Conservation (phyloP, 2,797 vertebrate genomes). For the Telmatherina bonti region DNA sequence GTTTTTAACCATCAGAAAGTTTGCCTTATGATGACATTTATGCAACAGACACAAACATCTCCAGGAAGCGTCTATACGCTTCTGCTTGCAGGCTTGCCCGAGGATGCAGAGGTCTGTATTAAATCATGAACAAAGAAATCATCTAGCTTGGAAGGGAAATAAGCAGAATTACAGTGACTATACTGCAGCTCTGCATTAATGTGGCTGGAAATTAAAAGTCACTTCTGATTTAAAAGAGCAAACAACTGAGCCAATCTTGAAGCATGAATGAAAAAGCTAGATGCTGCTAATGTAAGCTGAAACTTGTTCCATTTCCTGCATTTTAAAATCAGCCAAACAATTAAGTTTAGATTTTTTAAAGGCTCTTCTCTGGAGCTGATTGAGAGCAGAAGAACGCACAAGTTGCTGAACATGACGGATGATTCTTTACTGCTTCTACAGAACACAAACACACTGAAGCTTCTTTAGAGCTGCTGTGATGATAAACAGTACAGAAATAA, state of each 20-base stretch:
- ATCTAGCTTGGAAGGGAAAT: background rate
- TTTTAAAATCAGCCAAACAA: background rate
- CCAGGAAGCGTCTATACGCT: background rate
- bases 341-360: no score
- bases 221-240: background rate
- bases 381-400: no score
- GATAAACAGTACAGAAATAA: no score
- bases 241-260: background rate
- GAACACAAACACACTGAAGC: no score
- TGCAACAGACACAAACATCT: background rate
- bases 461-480: no score
- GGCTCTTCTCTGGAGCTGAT: no score
- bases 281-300: background rate
- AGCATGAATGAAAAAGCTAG: background rate
- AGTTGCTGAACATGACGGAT: no score
- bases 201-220: background rate
- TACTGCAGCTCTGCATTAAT: background rate
- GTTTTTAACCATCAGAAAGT: background rate
- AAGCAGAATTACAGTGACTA: background rate
- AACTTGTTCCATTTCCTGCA: background rate
- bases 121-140: background rate
- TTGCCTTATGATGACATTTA: background rate
- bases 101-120: background rate
- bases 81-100: background rate
- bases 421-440: no score